Percentiles rank a stretch among this genome's conserved stretches.
These are phyloP conservation scores for Poicephalus meyeri DNA, from an alignment of 2,113 vertebrate genomes.

Conservation along the genomic window DNA sequence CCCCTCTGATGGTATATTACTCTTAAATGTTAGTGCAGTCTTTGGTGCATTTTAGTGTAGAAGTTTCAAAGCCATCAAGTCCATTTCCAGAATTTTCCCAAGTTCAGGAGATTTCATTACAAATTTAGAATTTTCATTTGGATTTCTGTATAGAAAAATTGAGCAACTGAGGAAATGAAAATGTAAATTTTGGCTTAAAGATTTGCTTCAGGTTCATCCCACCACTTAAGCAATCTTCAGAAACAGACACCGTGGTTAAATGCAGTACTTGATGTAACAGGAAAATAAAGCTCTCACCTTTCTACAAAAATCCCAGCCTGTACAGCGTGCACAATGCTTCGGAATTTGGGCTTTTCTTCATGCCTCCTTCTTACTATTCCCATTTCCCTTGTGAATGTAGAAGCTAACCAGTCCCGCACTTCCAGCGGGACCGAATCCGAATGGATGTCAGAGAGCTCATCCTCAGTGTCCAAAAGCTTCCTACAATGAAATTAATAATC, in stretches of 20 bases:
- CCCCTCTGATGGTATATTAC: not conserved
- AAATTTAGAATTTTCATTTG: not conserved
- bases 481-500: conserved; percentile 65
- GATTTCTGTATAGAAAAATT: not conserved
- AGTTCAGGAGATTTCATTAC: not conserved
- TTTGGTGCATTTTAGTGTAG: not conserved
- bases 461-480: conserved; percentile 91
- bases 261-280: not conserved
- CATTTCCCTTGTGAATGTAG: conserved; percentile 97
- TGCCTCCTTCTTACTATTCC: conserved; percentile 89
- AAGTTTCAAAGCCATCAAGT: not conserved
- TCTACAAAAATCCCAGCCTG: conserved; percentile 99
- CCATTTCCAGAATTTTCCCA: not conserved
- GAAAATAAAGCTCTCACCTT: conserved; percentile 71
- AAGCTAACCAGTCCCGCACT: conserved; percentile 97
- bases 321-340: conserved; percentile 96
- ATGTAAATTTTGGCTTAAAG: not conserved
- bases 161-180: not conserved
- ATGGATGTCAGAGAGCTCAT: conserved; percentile 93
- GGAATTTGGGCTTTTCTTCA: conserved; percentile 95
- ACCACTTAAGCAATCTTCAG: not conserved
- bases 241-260: not conserved
- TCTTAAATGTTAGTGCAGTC: not conserved
- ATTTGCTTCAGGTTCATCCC: not conserved
- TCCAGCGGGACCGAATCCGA: conserved; percentile 91